Percentiles rank a stretch among this genome's conserved stretches.
phyloP scores from a whole-genome alignment of 92 coral and sea anemone genomes.

The Porites evermanni region DNA sequence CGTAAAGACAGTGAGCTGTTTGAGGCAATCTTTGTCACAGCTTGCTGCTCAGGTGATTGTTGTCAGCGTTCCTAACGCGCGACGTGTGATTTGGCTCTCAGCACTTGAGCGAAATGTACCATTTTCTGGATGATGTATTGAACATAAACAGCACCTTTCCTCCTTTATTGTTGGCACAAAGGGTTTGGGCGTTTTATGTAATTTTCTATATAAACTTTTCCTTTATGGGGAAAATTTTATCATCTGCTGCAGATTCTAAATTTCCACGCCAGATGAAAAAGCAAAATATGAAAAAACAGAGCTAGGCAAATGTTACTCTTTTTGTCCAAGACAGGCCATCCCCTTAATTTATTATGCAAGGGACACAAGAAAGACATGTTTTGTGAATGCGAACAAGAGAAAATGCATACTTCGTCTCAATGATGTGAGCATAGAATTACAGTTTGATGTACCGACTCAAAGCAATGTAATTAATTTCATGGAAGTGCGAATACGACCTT shows the following conservation, averaged over 20 bases:
- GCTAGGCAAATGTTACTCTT: constrained; percentile 21
- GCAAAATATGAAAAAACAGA: constrained; percentile 30
- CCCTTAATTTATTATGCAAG: constrained; percentile 53
- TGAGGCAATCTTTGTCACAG: constrained; percentile 8
- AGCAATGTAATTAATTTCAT: constrained; percentile 48
- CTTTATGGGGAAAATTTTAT: constrained; percentile 57
- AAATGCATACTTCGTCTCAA: constrained; percentile 24
- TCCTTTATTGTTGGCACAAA: constrained; percentile 66
- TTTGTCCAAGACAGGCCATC: constrained; percentile 20
- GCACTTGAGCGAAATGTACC: constrained; percentile 44
- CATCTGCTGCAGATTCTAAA: constrained; percentile 66
- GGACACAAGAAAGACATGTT: constrained; percentile 18
- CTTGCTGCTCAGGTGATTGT: constrained; percentile 24
- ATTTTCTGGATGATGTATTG: constrained; percentile 79
- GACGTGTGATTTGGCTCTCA: constrained; percentile 40
- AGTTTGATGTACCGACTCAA: constrained; percentile 46
- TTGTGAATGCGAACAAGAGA: constrained; percentile 39
- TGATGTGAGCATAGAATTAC: constrained; percentile 26
- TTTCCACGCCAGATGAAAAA: constrained; percentile 72
- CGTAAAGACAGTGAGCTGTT: not conserved
- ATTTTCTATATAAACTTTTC: constrained; percentile 54
- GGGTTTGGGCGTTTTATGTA: constrained; percentile 74
- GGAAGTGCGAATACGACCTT: constrained; percentile 27
- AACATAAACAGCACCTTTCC: constrained; percentile 69
- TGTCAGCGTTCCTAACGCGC: constrained; percentile 27